phyloP scores from a whole-genome alignment of 2,113 vertebrate genomes.

The Speoplatyrhinus poulsoni region DNA sequence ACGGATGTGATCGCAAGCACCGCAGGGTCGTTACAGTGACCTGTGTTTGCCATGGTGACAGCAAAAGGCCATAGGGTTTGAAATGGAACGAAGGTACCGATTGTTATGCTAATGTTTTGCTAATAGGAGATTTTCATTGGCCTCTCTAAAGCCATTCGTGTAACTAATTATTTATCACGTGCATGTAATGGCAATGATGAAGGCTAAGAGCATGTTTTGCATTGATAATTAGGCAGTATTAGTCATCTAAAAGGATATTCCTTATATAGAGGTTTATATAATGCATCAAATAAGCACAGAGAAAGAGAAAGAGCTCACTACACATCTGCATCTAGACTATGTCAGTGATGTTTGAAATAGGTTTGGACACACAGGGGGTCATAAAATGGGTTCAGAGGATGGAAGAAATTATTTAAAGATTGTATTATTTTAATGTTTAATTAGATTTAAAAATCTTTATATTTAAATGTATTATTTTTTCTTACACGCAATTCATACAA shows the following conservation, averaged over 20 bases:
- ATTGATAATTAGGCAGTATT: slow-evolving; percentile 48
- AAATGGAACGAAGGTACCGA: slow-evolving; percentile 33
- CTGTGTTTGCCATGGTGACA: slow-evolving; percentile 54
- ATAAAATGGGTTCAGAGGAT: too few relatives aligned
- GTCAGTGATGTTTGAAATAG: too few relatives aligned
- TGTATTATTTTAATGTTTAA: slow-evolving; percentile 2
- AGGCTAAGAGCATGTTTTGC: slow-evolving; percentile 54
- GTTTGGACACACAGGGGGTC: too few relatives aligned
- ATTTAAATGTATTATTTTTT: neutral
- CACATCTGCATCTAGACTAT: too few relatives aligned
- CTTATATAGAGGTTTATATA: slow-evolving; percentile 47
- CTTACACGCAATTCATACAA: neutral
- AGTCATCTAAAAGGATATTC: slow-evolving; percentile 52
- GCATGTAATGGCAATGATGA: slow-evolving; percentile 44
- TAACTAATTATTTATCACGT: slow-evolving; percentile 66
- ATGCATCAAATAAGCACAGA: slow-evolving; percentile 34
- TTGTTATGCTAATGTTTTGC: slow-evolving; percentile 63
- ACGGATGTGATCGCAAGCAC: slow-evolving; percentile 71
- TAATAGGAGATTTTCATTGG: slow-evolving; percentile 59
- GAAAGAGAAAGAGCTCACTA: slow-evolving; percentile 8
- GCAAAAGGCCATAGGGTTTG: neutral
- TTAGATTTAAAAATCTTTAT: too few relatives aligned
- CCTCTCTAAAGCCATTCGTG: slow-evolving; percentile 48
- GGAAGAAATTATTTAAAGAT: neutral
- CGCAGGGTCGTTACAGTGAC: slow-evolving; percentile 51